Conservation (phyloP, 2,888 invertebrate genomes). For the Cephus runcator region DNA sequence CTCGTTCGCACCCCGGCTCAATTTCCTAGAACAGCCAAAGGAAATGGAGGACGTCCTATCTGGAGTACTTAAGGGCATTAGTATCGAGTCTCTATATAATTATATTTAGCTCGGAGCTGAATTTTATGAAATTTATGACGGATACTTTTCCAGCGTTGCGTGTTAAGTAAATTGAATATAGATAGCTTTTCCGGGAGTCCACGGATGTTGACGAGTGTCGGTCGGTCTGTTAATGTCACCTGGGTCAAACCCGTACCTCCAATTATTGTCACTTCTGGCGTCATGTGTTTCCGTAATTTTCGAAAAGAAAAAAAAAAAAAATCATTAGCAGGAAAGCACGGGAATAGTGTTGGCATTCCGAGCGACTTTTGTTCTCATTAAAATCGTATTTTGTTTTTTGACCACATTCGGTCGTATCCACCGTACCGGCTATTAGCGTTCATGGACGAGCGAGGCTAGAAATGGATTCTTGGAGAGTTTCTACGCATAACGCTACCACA, state of each 20-base stretch:
- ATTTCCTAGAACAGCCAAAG: background rate
- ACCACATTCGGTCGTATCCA: background rate
- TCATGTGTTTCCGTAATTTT: constrained; percentile 32
- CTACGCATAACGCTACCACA: too few relatives aligned
- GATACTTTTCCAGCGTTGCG: background rate
- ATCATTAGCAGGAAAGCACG: constrained; percentile 22
- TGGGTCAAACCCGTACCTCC: background rate
- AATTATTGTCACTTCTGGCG: constrained; percentile 21
- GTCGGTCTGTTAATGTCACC: background rate
- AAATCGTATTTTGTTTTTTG: constrained; percentile 35
- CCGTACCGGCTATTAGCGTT: background rate
- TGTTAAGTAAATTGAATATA: background rate
- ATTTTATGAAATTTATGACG: background rate
- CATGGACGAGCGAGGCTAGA: background rate
- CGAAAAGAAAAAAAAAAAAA: constrained; percentile 20
- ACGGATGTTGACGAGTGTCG: too few relatives aligned
- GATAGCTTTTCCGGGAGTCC: background rate
- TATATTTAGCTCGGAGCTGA: background rate
- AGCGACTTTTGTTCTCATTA: constrained; percentile 35
- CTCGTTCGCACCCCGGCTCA: background rate
- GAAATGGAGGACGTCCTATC: background rate
- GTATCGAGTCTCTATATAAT: background rate
- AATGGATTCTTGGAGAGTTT: background rate
- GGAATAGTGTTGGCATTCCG: background rate
- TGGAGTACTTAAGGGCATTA: background rate